Evolutionary conservation across 2,888 invertebrate genomes (phyloP).

Genomic region (Thereva unica): DNA sequence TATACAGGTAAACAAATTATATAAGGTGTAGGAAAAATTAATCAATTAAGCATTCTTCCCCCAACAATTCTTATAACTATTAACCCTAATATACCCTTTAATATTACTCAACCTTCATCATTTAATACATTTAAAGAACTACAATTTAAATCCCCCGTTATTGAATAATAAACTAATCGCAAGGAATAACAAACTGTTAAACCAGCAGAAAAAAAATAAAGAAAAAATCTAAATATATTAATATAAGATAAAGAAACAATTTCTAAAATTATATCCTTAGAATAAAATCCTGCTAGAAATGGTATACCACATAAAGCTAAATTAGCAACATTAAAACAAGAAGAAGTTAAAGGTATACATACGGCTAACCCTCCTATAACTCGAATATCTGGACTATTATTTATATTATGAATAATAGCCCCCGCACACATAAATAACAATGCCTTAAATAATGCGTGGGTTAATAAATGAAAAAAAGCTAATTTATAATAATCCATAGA

Average conservation of each 20-base stretch:
- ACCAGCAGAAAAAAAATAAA: constrained; percentile 62
- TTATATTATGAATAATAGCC: constrained; percentile 67
- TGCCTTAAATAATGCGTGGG: constrained; percentile 77
- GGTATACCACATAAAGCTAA: constrained; percentile 67
- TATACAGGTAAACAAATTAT: constrained; percentile 62
- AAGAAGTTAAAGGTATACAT: constrained; percentile 61
- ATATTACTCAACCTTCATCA: constrained; percentile 60
- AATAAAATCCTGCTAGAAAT: constrained; percentile 70
- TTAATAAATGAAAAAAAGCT: constrained; percentile 73
- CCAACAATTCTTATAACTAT: constrained; percentile 56
- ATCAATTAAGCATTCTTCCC: constrained; percentile 62
- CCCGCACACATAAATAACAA: constrained; percentile 75
- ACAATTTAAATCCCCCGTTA: constrained; percentile 60
- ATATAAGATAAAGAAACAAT: constrained; percentile 60
- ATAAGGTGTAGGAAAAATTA: constrained; percentile 62
- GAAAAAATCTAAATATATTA: constrained; percentile 62
- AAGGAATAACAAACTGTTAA: constrained; percentile 64
- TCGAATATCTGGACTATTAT: constrained; percentile 71
- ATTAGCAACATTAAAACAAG: constrained; percentile 63
- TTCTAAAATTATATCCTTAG: constrained; percentile 68
- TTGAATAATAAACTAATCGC: constrained; percentile 63
- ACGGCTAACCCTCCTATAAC: constrained; percentile 61
- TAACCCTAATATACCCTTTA: constrained; percentile 57
- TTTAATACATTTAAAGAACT: constrained; percentile 59
- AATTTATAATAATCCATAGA: constrained; percentile 62